phyloP scores from a whole-genome alignment of 2,797 vertebrate species.

The Avahi laniger region DNA sequence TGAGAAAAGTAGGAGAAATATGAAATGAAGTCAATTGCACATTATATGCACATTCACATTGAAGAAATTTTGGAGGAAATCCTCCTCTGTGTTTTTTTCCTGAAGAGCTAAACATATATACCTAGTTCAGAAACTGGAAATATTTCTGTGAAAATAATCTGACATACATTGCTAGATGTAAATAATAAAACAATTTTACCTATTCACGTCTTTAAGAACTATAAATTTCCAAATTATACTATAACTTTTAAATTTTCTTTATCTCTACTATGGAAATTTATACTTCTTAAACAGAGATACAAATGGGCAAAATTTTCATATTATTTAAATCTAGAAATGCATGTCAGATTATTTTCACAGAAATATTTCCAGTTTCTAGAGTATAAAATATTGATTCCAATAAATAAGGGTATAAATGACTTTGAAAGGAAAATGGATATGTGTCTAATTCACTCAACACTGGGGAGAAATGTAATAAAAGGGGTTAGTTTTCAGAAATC shows the following conservation, averaged over 20 bases:
- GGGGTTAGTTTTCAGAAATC: slow-evolving; percentile 15
- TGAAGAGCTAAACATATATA: background rate
- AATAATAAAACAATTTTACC: background rate
- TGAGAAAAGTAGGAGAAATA: background rate
- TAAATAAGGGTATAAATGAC: slow-evolving; percentile 1
- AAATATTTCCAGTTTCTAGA: background rate
- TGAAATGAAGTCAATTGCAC: background rate
- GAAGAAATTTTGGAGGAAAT: background rate
- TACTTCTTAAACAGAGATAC: background rate
- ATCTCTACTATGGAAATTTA: background rate
- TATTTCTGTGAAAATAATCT: background rate
- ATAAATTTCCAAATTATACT: background rate
- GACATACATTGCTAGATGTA: background rate
- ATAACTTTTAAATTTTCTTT: no score
- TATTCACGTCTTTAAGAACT: background rate
- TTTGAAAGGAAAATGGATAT: background rate
- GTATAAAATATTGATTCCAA: slow-evolving; percentile 10
- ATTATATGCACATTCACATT: background rate
- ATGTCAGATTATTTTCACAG: background rate
- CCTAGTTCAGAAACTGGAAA: background rate
- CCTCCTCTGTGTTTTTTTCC: background rate
- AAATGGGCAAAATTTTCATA: background rate
- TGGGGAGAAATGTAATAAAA: background rate
- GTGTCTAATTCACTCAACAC: background rate
- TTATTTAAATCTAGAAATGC: background rate